Base-by-base conservation (phyloP, 2,113 vertebrate species). In the Pao palembangensis region DNA sequence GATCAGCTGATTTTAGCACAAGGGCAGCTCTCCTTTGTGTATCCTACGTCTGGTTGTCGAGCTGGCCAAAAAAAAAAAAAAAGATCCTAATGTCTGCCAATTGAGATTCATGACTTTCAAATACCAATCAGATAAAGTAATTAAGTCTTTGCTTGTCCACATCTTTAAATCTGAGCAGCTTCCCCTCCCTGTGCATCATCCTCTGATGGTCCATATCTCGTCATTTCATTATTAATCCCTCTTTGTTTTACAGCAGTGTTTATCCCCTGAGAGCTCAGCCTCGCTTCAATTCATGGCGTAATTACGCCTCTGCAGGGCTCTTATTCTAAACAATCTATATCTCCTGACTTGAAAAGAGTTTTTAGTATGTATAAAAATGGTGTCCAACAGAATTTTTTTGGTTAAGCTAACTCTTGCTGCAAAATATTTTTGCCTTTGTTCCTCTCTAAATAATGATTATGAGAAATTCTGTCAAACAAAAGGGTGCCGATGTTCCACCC, bases 71-170 rank as follows among this genome's bases (percentile, higher is more conserved):
- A 28, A 31, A 31, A 38, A 28, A 31, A 31, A 73, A 69, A 70
- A 67, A 59, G 23, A 70, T 73, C 67, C 58, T 75, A 69, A 73
- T 66, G 71, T 74, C 43, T 15, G 55, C 79, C 84, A 88, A 88
- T 86, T 87, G 69, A 78, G 83, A 85, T 85, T 80, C 76, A 87
- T 79, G 71, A 55, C 71, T 83, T 38, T 70, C 52, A 83, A 81
- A 84, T 73, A 80, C 60, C 80, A 88, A 87, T 85, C 78, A 83
- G 78, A 87, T 85, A 73, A 79, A 80, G 76, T 80, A 75, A 86
- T 85, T 85, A 84, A 64, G 72, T 58, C 75, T 77, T 69, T 53
- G 81, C 71, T 80, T 75, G 79, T 84, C 78, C 77, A 76, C 64
- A 85, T 85, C 83, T 82, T 84, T 71, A 80, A 82, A 85, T 71